A percentile compares a stretch with the other conserved stretches of the same genome.
These are phyloP conservation scores for Sebastes cheni DNA, from an alignment of 2,797 vertebrate species.

Conservation along the genomic window DNA sequence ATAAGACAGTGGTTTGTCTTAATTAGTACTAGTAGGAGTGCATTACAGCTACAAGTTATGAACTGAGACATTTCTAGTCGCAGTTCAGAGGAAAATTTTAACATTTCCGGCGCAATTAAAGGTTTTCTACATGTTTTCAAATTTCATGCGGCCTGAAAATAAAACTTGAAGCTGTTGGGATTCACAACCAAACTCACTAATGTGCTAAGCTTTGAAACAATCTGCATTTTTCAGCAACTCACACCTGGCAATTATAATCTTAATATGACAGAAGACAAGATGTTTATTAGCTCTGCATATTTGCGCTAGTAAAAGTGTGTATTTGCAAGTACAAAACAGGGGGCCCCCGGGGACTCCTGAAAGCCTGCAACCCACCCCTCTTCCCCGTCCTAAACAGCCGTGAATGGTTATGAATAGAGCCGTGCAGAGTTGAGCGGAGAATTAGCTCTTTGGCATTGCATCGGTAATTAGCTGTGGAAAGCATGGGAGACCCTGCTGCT, in stretches of 20 bases:
- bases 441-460: constrained; percentile 93
- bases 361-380: constrained; percentile 62
- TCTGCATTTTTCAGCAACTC: constrained; percentile 6
- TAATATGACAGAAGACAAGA: constrained; percentile 72
- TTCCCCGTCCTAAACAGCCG: constrained; percentile 85
- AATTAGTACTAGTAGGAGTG: background rate
- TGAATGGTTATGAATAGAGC: constrained; percentile 90
- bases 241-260: constrained; percentile 50
- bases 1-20: constrained; percentile 12
- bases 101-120: background rate
- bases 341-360: constrained; percentile 68
- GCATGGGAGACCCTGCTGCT: constrained; percentile 90
- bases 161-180: background rate
- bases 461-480: constrained; percentile 93
- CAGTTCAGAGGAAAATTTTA: background rate
- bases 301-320: constrained; percentile 63
- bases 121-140: background rate
- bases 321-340: constrained; percentile 71
- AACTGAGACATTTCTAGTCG: background rate
- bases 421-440: constrained; percentile 90
- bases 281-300: constrained; percentile 74
- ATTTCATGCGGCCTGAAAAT: constrained; percentile 4
- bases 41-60: background rate
- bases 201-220: constrained; percentile 18
- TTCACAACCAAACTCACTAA: constrained; percentile 18